phyloP scores from a whole-genome alignment of 2,888 invertebrate genomes.

The Drosophila fungiperda region DNA sequence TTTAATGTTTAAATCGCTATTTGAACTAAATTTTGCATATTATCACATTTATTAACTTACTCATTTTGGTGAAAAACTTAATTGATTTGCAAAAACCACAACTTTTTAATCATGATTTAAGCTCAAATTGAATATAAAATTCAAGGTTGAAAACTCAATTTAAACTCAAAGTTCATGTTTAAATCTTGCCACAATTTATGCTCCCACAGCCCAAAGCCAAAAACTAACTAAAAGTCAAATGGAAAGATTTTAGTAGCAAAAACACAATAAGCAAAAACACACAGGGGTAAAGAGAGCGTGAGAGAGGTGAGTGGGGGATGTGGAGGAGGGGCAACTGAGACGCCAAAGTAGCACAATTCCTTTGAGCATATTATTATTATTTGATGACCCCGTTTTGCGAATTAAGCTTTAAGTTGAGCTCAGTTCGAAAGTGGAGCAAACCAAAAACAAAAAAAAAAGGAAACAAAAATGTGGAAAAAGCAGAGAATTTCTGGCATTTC shows the following conservation, averaged over 20 bases:
- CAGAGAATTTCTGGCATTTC: conserved; percentile 13
- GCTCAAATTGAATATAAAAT: not conserved
- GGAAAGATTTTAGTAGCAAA: conserved; percentile 2
- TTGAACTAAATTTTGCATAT: not conserved
- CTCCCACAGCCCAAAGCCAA: not conserved
- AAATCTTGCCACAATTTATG: not conserved
- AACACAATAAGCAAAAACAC: not conserved
- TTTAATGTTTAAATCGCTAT: not conserved
- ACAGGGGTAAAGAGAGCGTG: not conserved
- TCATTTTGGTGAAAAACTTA: not conserved
- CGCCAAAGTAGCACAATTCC: conserved; percentile 34
- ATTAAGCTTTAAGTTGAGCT: conserved; percentile 34
- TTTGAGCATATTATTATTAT: conserved; percentile 41
- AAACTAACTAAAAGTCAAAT: not conserved
- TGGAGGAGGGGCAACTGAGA: not conserved
- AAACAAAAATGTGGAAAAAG: not conserved
- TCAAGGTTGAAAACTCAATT: not conserved
- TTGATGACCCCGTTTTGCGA: conserved; percentile 24
- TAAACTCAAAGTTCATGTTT: not conserved
- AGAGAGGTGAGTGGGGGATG: fast-evolving
- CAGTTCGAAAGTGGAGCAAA: conserved; percentile 10
- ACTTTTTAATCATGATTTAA: not conserved
- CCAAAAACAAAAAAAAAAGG: not conserved
- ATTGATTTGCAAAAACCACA: not conserved
- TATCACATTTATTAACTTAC: fast-evolving